Percentiles rank a stretch among this genome's conserved stretches.
Conservation (phyloP, 2,888 invertebrate species). For the Invenusta paracnida region DNA sequence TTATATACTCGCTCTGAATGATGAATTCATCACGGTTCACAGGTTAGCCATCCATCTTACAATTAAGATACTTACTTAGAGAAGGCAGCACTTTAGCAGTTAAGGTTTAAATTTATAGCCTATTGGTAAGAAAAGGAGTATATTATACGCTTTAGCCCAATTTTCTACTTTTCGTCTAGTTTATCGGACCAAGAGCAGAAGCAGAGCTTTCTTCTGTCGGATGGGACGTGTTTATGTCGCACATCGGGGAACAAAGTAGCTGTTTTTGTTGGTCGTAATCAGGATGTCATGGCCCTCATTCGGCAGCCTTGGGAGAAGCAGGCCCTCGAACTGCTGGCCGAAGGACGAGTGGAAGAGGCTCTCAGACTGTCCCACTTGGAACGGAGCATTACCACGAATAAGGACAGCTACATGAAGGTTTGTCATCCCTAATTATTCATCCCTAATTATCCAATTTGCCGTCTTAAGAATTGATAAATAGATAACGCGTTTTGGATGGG, state of each 20-base stretch:
- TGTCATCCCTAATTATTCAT: no score
- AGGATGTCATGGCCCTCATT: slow-evolving; percentile 61
- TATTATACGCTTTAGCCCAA: no score
- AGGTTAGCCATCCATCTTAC: no score
- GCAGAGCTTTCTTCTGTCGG: slow-evolving; percentile 63
- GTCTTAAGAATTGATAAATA: no score
- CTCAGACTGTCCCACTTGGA: background rate
- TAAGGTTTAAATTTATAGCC: no score
- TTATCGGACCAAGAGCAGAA: slow-evolving; percentile 53
- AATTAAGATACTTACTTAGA: no score
- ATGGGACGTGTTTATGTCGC: slow-evolving; percentile 62
- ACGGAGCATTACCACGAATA: background rate
- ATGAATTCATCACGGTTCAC: slow-evolving; percentile 62
- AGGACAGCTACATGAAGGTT: background rate
- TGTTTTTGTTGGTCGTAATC: slow-evolving; percentile 61
- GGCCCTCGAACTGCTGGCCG: slow-evolving; percentile 60
- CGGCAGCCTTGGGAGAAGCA: slow-evolving; percentile 64
- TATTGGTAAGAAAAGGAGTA: no score
- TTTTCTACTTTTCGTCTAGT: no score
- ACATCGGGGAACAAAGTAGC: slow-evolving; percentile 57
- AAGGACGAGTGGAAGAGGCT: slow-evolving; percentile 63
- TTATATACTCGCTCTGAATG: slow-evolving; percentile 62
- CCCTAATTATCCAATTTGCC: no score
- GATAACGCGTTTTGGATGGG: no score
- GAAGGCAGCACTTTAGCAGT: no score